These are phyloP conservation scores for Strigamia transsilvanica DNA, from an alignment of 2,888 invertebrate species.

Conservation along the genomic window DNA sequence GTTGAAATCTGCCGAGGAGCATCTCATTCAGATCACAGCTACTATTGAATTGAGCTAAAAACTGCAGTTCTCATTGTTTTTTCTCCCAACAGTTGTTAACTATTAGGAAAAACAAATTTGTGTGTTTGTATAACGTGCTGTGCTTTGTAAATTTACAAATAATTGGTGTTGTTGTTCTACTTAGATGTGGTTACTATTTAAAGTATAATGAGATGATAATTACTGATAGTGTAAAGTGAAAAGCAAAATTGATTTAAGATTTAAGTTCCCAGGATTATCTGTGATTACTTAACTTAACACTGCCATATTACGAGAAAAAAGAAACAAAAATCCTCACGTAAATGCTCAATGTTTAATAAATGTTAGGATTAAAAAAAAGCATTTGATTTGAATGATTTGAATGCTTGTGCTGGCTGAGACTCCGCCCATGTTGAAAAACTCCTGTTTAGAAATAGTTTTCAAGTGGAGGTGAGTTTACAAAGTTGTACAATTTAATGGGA, in stretches of 20 bases:
- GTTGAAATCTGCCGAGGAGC: slow-evolving; percentile 53
- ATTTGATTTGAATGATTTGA: slow-evolving; percentile 8
- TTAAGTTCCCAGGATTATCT: slow-evolving; percentile 7
- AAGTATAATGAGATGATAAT: neutral
- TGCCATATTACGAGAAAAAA: neutral
- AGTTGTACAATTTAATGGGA: neutral
- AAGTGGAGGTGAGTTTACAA: neutral
- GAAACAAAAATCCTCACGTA: neutral
- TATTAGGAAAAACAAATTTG: slow-evolving; percentile 2
- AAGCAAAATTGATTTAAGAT: neutral
- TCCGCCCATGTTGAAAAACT: slow-evolving; percentile 2
- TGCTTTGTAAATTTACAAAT: neutral
- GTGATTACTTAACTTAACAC: slow-evolving; percentile 1
- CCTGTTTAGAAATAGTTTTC: neutral
- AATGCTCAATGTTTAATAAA: slow-evolving; percentile 8
- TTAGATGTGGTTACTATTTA: slow-evolving; percentile 8
- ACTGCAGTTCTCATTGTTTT: neutral
- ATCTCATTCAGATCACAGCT: slow-evolving; percentile 34
- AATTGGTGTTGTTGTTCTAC: slow-evolving; percentile 2
- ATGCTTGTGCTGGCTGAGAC: slow-evolving; percentile 8
- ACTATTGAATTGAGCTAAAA: slow-evolving; percentile 8
- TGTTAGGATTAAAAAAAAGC: neutral
- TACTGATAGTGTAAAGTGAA: neutral
- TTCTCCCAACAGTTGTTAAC: slow-evolving; percentile 6
- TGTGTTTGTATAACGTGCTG: slow-evolving; percentile 5